phyloP scores from a whole-genome alignment of 2,888 invertebrate species.

The Ophioninae sp. region DNA sequence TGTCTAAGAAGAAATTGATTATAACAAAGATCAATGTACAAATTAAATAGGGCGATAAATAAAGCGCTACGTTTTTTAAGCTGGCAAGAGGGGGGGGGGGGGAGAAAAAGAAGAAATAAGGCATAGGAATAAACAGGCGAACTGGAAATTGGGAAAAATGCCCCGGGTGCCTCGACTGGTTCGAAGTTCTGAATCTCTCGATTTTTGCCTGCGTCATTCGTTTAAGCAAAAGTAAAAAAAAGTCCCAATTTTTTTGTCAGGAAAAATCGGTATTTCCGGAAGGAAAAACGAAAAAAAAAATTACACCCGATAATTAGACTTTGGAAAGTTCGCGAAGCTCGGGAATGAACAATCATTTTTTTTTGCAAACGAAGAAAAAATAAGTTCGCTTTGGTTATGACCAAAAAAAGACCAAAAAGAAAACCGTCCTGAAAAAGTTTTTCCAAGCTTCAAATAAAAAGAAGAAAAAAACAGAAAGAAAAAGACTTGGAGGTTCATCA shows the following conservation, averaged over 20 bases:
- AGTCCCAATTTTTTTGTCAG: not conserved
- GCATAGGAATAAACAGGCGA: not conserved
- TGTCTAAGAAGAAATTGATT: conserved; percentile 31
- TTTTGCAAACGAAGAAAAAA: not conserved
- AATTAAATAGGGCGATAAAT: conserved; percentile 33
- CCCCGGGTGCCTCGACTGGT: conserved; percentile 22
- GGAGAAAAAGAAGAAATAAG: not conserved
- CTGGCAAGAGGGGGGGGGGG: conserved; percentile 17
- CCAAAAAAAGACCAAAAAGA: not conserved
- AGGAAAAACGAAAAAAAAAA: not conserved
- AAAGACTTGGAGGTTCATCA: not conserved
- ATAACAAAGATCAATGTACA: conserved; percentile 59
- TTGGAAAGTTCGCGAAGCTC: conserved; percentile 34
- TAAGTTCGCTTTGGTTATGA: conserved; percentile 4
- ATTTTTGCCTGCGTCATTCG: not conserved
- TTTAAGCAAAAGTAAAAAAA: conserved; percentile 12
- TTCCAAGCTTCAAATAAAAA: conserved; percentile 4
- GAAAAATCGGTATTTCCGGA: not conserved
- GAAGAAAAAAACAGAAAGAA: conserved; percentile 5
- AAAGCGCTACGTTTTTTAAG: conserved; percentile 41
- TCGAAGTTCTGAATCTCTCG: not conserved
- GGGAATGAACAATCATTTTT: conserved; percentile 53
- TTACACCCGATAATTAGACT: not conserved
- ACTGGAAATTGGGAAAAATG: conserved; percentile 11
- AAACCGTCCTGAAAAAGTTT: conserved; percentile 2